Base-by-base conservation (phyloP, 2,888 invertebrate species). In the Rotaria sp. region DNA sequence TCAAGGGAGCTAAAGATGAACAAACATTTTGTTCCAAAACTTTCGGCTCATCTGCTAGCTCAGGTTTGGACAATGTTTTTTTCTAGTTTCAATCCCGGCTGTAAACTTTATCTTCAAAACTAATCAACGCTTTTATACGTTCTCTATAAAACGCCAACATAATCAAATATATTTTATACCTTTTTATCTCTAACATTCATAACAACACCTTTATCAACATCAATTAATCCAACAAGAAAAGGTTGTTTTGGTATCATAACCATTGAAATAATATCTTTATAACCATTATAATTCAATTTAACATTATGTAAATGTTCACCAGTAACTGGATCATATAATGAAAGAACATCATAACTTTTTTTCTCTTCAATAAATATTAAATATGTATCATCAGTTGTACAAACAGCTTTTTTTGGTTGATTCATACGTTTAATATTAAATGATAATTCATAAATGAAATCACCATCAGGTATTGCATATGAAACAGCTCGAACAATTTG, bases 131-230 rank as follows among this genome's bases (percentile, higher is more conserved):
- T n/a, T n/a, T n/a, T n/a, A 45, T 45, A 8, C 45, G 7, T 45
- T 11, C 5, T 18, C 0, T 50, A 13, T 50, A 18, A 18, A 18
- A 50, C 18, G 3, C 4, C 18, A 13, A 18, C 3, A 3, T 3
- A 50, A 18, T 18, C 18, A 50, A 18, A 18, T 18, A 15, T 18
- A 94, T 96, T 93, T n/a, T 96, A 92, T 88, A 95, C 94, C 89
- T 95, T 94, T 89, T 96, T 96, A 35, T 94, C 94, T 90, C 94
- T 95, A 87, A 97, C 94, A 89, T 97, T 97, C 88, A 96, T 92
- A 75, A 97, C 94, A 87, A 94, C 95, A 35, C 90, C 95, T 90
- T 96, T 96, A 89, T 97, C 97, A 18, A 94, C 94, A 85, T 96
- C 95, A 10, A 96, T 94, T 0, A 97, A 94, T 0, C 95, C 96